Percentiles rank a stretch among this genome's conserved stretches.
Evolutionary conservation across 1,140 invertebrate species (phyloP).

Genomic region (Caerostris extrusa): DNA sequence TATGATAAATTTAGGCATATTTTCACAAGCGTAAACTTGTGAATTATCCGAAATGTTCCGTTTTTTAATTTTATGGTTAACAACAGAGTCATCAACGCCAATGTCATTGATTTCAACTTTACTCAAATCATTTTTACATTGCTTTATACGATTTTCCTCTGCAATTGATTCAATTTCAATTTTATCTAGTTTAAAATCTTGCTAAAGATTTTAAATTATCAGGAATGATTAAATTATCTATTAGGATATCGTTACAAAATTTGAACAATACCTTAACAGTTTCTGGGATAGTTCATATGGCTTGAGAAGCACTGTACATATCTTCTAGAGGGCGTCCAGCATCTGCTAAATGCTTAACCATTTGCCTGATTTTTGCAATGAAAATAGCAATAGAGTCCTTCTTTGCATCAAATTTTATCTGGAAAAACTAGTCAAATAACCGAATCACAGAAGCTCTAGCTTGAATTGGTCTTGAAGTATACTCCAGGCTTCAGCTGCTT

Average conservation of each 20-base stretch:
- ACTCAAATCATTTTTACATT: background rate
- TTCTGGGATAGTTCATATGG: background rate
- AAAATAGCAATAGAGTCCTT: background rate
- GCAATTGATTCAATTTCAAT: background rate
- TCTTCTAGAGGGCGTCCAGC: background rate
- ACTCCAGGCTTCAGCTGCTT: background rate
- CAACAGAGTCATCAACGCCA: background rate
- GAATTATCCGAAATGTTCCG: background rate
- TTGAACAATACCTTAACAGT: background rate
- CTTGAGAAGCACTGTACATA: background rate
- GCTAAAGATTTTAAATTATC: too few species aligned
- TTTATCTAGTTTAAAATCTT: background rate
- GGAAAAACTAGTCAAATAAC: background rate
- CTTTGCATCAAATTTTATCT: background rate
- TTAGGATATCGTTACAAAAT: background rate
- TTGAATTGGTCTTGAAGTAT: background rate
- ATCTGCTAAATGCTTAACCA: background rate
- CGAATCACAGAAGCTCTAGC: background rate
- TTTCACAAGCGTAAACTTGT: background rate
- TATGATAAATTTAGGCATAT: background rate
- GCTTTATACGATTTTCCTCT: background rate
- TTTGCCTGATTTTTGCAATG: background rate
- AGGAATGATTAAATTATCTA: too few species aligned
- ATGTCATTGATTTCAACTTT: background rate
- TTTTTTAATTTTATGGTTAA: background rate